A percentile compares a stretch with the other conserved stretches of the same genome.
Conservation (phyloP, 2,888 invertebrate species). For the Melanotus villosus region DNA sequence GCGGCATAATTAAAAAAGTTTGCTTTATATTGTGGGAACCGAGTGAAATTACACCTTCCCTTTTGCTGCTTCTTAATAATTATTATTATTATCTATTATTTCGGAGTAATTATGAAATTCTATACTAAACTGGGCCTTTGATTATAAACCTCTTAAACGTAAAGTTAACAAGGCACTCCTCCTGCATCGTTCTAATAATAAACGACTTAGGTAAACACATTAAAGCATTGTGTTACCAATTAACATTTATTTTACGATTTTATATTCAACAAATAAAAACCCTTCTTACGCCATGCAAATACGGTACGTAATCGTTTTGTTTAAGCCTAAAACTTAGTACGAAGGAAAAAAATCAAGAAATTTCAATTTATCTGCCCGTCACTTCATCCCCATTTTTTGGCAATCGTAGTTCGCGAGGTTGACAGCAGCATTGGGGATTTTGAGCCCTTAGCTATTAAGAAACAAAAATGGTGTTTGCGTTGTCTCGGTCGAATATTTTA, state of each 20-base stretch:
- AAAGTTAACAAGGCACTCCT: not conserved
- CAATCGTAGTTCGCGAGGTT: conserved; percentile 13
- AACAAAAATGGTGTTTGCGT: conserved; percentile 62
- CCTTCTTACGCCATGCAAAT: too few relatives aligned
- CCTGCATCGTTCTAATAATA: not conserved
- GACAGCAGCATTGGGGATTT: conserved; percentile 48
- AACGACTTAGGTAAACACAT: not conserved
- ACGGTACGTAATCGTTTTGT: too few relatives aligned
- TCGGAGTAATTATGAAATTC: not conserved
- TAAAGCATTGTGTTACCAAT: conserved; percentile 11
- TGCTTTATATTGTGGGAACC: conserved; percentile 4
- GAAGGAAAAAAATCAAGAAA: not conserved
- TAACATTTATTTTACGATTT: not conserved
- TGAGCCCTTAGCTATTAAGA: conserved; percentile 60
- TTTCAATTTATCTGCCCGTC: conserved; percentile 11
- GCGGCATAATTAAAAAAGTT: conserved; percentile 45
- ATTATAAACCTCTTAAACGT: not conserved
- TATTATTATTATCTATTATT: not conserved
- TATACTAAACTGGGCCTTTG: not conserved
- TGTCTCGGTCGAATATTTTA: conserved; percentile 58
- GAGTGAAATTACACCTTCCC: not conserved
- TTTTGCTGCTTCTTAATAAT: not conserved
- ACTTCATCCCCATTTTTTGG: not conserved
- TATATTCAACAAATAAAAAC: not conserved
- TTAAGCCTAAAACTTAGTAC: not conserved